These are phyloP conservation scores for Tarsius wallacei DNA, from an alignment of 2,797 vertebrate species.

Conservation along the genomic window DNA sequence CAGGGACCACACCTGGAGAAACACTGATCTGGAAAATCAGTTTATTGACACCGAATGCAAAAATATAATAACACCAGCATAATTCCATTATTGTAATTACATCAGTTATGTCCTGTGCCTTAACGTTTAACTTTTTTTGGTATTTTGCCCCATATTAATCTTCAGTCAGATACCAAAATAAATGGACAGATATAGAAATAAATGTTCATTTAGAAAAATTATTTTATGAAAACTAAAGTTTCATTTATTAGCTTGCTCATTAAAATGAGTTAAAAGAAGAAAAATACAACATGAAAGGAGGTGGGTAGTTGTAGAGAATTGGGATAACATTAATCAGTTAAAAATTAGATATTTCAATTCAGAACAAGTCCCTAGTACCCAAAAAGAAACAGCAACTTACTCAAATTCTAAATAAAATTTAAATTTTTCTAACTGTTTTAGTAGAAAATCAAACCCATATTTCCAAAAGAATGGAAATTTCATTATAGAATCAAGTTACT, in stretches of 20 bases:
- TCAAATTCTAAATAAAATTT: constrained; percentile 66
- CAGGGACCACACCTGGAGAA: constrained; percentile 66
- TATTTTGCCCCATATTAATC: not conserved
- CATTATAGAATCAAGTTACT: constrained; percentile 80
- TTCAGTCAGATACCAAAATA: constrained; percentile 38
- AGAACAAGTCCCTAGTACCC: constrained; percentile 23
- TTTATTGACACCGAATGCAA: constrained; percentile 82
- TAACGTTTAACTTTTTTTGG: not conserved
- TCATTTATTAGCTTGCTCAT: not conserved
- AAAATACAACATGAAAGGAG: not conserved
- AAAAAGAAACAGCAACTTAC: constrained; percentile 46
- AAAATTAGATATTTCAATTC: constrained; percentile 21
- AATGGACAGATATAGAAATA: constrained; percentile 36
- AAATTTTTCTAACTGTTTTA: constrained; percentile 49
- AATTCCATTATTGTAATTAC: constrained; percentile 13
- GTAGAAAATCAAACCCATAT: constrained; percentile 58
- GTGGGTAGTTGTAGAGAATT: not conserved
- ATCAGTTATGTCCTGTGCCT: not conserved
- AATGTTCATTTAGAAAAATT: constrained; percentile 7
- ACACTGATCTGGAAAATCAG: constrained; percentile 56
- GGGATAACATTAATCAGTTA: not conserved
- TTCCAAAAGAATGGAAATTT: constrained; percentile 72
- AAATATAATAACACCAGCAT: constrained; percentile 67
- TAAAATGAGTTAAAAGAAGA: constrained; percentile 39
- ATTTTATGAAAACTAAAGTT: constrained; percentile 63